Conservation (phyloP, 2,113 vertebrate species). For the Triplophysa siluroides region DNA sequence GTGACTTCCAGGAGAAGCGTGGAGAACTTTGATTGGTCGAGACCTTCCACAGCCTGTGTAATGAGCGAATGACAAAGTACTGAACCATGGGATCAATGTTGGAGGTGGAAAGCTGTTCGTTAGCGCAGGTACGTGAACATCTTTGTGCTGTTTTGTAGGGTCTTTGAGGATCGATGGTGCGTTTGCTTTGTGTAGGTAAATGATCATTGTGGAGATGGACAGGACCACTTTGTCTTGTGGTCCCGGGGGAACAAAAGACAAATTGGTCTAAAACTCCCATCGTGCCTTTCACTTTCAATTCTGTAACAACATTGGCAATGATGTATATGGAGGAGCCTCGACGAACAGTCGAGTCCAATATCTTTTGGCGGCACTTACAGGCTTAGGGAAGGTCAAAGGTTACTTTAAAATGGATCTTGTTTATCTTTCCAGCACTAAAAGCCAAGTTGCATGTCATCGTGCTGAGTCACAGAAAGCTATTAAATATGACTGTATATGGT, state of each 20-base stretch:
- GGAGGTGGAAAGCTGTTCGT: conserved; percentile 51
- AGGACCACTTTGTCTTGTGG: conserved; percentile 67
- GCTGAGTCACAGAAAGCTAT: too few species aligned
- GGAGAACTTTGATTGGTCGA: conserved; percentile 40
- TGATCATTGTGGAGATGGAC: conserved; percentile 65
- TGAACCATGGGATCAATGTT: conserved; percentile 62
- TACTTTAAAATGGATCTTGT: neutral
- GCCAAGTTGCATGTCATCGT: too few species aligned
- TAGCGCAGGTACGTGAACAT: conserved; percentile 46
- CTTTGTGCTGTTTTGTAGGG: conserved; percentile 57
- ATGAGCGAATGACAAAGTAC: conserved; percentile 66
- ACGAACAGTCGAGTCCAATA: neutral
- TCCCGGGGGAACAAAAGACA: conserved; percentile 64
- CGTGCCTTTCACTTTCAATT: conserved; percentile 55
- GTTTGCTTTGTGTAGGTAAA: conserved; percentile 75
- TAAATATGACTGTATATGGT: too few species aligned
- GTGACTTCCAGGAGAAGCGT: conserved; percentile 47
- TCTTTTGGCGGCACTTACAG: neutral
- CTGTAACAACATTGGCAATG: conserved; percentile 46
- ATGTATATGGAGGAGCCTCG: neutral
- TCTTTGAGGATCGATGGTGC: conserved; percentile 61
- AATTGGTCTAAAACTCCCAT: conserved; percentile 63
- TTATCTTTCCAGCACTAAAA: neutral
- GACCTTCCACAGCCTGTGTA: conserved; percentile 40
- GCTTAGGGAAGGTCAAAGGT: conserved; percentile 10